Evolutionary conservation across 1,140 invertebrate species (phyloP).

Genomic region (Drosophila subobscura): DNA sequence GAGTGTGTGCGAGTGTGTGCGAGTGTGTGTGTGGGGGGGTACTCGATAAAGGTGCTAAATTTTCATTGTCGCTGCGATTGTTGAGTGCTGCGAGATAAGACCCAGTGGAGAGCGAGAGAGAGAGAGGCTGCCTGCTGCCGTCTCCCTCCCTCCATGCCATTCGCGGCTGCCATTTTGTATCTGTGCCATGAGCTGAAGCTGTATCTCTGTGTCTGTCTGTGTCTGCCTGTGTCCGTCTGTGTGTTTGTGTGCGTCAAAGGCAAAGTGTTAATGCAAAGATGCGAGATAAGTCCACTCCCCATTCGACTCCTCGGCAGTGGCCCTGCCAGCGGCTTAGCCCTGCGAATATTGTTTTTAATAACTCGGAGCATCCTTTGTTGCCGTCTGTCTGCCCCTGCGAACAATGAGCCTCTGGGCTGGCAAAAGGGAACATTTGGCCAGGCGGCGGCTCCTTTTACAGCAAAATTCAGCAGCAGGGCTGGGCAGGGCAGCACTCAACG

Average conservation of each 20-base stretch:
- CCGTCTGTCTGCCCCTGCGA: constrained; percentile 1
- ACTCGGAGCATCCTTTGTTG: constrained; percentile 52
- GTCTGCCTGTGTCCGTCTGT: constrained; percentile 8
- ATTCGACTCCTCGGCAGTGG: constrained; percentile 40
- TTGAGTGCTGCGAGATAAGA: constrained; percentile 39
- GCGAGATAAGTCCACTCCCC: constrained; percentile 73
- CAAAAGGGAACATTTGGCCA: constrained; percentile 66
- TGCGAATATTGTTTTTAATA: constrained; percentile 80
- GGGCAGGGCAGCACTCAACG: constrained; percentile 7
- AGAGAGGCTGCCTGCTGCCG: constrained; percentile 40
- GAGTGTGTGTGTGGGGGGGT: constrained; percentile 4
- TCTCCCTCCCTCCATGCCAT: not conserved
- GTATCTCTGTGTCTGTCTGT: constrained; percentile 2
- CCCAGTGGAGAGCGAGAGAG: constrained; percentile 6
- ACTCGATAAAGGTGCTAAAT: constrained; percentile 55
- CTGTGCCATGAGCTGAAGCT: constrained; percentile 25
- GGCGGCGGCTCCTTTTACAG: constrained; percentile 59
- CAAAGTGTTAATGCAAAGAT: constrained; percentile 78
- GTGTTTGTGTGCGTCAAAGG: constrained; percentile 36
- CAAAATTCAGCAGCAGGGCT: not conserved
- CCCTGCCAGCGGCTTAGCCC: constrained; percentile 54
- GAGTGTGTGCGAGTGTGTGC: constrained; percentile 1
- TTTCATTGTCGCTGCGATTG: constrained; percentile 58
- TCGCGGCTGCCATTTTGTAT: constrained; percentile 55
- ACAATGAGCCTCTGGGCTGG: constrained; percentile 19